Conservation (phyloP, 2,797 vertebrate species). For the Phrynocephalus vlangalii region DNA sequence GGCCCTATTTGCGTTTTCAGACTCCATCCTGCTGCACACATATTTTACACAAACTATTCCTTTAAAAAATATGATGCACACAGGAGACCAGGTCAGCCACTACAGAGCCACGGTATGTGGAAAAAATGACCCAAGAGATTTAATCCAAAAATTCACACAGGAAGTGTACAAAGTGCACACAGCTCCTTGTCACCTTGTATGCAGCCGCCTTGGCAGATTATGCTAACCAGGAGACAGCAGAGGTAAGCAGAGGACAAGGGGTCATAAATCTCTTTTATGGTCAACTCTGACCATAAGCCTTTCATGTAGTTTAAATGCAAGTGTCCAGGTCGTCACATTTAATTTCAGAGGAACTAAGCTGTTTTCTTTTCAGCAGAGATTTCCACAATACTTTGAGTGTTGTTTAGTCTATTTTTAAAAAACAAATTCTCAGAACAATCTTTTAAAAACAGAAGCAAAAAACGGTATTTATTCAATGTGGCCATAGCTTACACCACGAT, state of each 20-base stretch:
- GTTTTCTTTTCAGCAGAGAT: background rate
- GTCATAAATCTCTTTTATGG: background rate
- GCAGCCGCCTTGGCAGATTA: conserved; percentile 2
- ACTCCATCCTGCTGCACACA: background rate
- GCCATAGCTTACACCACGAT: background rate
- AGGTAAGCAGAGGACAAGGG: background rate
- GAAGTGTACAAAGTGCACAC: background rate
- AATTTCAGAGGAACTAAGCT: background rate
- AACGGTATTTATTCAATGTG: background rate
- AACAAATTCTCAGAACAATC: background rate
- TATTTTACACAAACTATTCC: background rate
- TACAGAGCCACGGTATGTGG: background rate
- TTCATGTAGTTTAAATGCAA: background rate
- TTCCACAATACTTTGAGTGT: background rate
- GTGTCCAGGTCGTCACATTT: background rate
- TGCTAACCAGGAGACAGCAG: background rate
- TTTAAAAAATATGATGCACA: background rate
- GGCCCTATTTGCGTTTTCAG: background rate
- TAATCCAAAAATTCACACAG: background rate
- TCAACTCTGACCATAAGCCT: background rate
- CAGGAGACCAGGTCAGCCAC: background rate
- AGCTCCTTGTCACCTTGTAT: background rate
- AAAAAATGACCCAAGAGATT: background rate
- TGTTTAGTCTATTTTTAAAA: background rate
- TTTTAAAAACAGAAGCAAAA: background rate